These are phyloP conservation scores for Hybognathus amarus DNA, from an alignment of 2,797 vertebrate genomes.

Conservation along the genomic window DNA sequence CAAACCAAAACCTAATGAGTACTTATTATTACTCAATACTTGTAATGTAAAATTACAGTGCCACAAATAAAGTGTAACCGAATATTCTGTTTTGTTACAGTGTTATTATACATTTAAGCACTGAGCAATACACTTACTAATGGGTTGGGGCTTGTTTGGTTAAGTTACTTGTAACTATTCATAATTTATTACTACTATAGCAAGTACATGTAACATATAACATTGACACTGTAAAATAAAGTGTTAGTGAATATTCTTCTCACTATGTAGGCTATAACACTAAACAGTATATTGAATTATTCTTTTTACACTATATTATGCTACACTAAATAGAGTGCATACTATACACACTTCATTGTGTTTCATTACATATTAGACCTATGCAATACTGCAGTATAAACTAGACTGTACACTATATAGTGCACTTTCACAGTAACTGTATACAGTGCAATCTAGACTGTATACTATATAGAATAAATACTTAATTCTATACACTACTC, in stretches of 20 bases:
- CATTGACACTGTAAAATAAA: background rate
- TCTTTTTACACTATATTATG: background rate
- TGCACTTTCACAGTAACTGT: background rate
- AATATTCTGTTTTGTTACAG: too few relatives aligned
- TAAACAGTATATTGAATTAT: background rate
- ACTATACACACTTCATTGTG: background rate
- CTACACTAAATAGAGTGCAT: background rate
- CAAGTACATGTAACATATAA: background rate
- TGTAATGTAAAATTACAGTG: background rate
- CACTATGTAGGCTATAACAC: background rate
- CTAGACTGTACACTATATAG: background rate
- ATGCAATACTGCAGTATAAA: background rate
- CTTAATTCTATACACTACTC: background rate
- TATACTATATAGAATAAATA: background rate
- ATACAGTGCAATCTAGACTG: background rate
- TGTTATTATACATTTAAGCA: too few relatives aligned
- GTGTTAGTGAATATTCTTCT: background rate
- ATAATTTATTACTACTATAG: background rate
- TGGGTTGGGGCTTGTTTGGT: too few relatives aligned
- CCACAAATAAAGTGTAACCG: background rate
- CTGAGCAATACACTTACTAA: too few relatives aligned
- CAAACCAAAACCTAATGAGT: too few relatives aligned
- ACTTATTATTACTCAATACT: background rate
- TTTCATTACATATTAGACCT: background rate
- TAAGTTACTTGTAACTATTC: too few relatives aligned